A percentile compares a stretch with the other conserved stretches of the same genome.
phyloP scores from a whole-genome alignment of 2,797 vertebrate species.

The Helarctos malayanus region DNA sequence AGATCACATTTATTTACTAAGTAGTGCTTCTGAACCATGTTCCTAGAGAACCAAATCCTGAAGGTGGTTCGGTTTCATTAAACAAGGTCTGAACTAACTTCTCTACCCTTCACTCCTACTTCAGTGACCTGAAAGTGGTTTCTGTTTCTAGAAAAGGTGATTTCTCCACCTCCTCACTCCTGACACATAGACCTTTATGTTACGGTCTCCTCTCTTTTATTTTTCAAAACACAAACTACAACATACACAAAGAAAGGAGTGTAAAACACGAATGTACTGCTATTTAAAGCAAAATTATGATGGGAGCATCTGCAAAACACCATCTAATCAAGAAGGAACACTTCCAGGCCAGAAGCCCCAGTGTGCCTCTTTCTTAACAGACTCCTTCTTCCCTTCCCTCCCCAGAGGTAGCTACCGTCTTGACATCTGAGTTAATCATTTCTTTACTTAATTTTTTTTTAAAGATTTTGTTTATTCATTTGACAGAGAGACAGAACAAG shows the following conservation, averaged over 20 bases:
- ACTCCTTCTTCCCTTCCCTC: background rate
- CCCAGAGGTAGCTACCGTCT: background rate
- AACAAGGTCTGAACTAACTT: background rate
- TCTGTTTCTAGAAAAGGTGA: conserved; percentile 21
- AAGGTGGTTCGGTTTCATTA: background rate
- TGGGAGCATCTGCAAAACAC: background rate
- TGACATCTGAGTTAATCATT: conserved; percentile 18
- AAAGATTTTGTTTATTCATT: background rate
- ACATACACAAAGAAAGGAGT: background rate
- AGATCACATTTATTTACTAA: conserved; percentile 1
- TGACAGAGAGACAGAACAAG: background rate
- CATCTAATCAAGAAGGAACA: background rate
- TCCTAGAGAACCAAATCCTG: background rate
- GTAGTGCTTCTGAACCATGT: background rate
- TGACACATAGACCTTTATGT: background rate
- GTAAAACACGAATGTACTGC: background rate
- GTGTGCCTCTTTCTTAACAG: background rate
- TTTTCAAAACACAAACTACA: conserved; percentile 6
- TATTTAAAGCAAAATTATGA: background rate
- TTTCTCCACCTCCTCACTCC: background rate
- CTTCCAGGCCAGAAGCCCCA: background rate
- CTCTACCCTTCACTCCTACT: background rate
- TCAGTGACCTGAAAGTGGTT: background rate
- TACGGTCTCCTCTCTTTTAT: background rate
- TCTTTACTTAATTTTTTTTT: background rate